Conservation (phyloP, 2,888 invertebrate species). For the Lepidochitona cinerea region DNA sequence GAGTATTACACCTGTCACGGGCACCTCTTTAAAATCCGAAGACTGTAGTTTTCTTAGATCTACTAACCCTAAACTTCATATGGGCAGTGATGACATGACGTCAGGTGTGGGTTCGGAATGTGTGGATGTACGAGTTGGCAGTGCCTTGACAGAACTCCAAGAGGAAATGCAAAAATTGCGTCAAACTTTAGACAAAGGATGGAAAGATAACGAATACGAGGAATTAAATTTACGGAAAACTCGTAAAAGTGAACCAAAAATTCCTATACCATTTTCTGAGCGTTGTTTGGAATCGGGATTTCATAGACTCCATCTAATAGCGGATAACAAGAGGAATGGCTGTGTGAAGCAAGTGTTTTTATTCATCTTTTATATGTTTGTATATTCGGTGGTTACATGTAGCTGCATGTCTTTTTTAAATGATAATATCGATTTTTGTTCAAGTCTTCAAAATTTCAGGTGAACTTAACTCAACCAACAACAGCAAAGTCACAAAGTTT, state of each 20-base stretch:
- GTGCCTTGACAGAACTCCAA: conserved; percentile 5
- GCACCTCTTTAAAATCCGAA: neutral
- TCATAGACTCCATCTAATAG: neutral
- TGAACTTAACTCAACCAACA: too few species aligned
- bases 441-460: too few species aligned
- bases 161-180: conserved; percentile 4
- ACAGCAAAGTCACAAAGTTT: too few species aligned
- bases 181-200: conserved; percentile 2
- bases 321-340: neutral
- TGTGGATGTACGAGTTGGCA: conserved; percentile 3
- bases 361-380: neutral
- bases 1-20: neutral
- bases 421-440: too few species aligned
- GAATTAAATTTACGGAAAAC: conserved; percentile 7
- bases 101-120: neutral
- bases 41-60: neutral
- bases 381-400: too few species aligned
- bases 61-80: neutral
- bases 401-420: too few species aligned
- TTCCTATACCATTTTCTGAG: neutral
- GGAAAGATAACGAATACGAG: conserved; percentile 1
- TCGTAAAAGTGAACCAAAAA: conserved; percentile 4
- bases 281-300: conserved; percentile 3
- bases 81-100: neutral
- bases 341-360: neutral